Base-by-base conservation (phyloP, 2,797 vertebrate genomes). In the Masticophis lateralis region DNA sequence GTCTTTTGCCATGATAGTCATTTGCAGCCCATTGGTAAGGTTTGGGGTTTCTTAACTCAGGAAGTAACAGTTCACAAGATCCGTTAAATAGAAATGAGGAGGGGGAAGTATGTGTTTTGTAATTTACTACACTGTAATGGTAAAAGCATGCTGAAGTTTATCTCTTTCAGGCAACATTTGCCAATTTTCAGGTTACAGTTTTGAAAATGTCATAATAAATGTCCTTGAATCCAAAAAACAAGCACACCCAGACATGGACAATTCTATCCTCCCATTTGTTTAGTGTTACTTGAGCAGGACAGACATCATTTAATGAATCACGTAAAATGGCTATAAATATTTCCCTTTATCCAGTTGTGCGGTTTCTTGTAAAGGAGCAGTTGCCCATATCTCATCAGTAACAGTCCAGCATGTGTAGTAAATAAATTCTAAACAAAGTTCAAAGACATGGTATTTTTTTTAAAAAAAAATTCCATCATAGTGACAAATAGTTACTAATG, bases 351-450 rank as follows among this genome's bases (percentile, higher is more conserved):
- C 37, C 86, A 61, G 28, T 0, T 18, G 94, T 96, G 83, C 1
- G 69, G 95, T 95, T 95, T 83, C 93, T 88, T 96, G 91, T 95
- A 94, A 95, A 98, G 95, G 96, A 98, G 95, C 93, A 98, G 96
- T 97, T 98, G 97, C 96, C 97, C 97, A 94, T 95, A 93, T 93
- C 96, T 97, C 97, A 97, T 98, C 97, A 96, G 97, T 98, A 98
- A 98, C 98, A 98, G 97, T 92, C 97, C 97, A 97, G 97, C 95
- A 96, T 97, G 97, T 98, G 98, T 98, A 98, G 97, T 97, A 95
- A 96, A 98, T 98, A 98, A 98, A 98, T 98, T 98, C 98, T 97
- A 98, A 99, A 98, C 98, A 98, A 98, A 98, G 98, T 98, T 99
- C 98, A 98, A 98, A 99, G 98, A 98, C 98, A 97, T 97, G 16